Base-by-base conservation (phyloP, 2,113 vertebrate species). In the Scortum barcoo region DNA sequence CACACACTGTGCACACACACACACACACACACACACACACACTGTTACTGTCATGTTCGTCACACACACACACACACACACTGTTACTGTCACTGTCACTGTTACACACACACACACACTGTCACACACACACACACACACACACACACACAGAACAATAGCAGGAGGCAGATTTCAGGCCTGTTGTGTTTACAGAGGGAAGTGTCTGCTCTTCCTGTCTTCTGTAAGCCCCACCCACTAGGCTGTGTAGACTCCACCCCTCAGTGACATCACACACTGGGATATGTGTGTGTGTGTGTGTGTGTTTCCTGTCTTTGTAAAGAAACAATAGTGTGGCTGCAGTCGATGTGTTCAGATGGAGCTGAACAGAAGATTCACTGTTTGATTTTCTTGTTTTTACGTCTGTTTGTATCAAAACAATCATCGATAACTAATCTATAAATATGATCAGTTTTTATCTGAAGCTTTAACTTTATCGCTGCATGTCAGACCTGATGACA, bases 251-350 rank as follows among this genome's bases (percentile, higher is more conserved):
- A 48, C 75, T 11, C 82, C 84, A 46, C 83, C 86, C 76, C 38
- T 40, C 11, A 0, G 3, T 79, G 80, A 86, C 83, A 86, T 84
- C 72, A 67, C 79, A 68, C 6, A 2, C 56, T 19, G 5, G 7
- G 26, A 5, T 72, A 50, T 72, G 72, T 73, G 26, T 44, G 63
- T 51, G 40, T 69, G 26, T 44, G 58, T 63, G 76, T 76, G 36
- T 80, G 78, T 74, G 80, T 85, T 91, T 92, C 89, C 86, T 84
- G 82, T 78, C 81, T 86, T 87, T 92, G 89, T 91, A 9, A 7
- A 70, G 44, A 14, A 86, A 85, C 65, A 88, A 86, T 61, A 75
- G 44, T 62, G 1, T 36, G 73, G 51, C 5, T 38, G 24, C 19
- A 20, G 53, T 51, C 0, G 1, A 1, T 36, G 20, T 13, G 28